phyloP scores from a whole-genome alignment of 2,888 invertebrate species.

The Seira ritae region DNA sequence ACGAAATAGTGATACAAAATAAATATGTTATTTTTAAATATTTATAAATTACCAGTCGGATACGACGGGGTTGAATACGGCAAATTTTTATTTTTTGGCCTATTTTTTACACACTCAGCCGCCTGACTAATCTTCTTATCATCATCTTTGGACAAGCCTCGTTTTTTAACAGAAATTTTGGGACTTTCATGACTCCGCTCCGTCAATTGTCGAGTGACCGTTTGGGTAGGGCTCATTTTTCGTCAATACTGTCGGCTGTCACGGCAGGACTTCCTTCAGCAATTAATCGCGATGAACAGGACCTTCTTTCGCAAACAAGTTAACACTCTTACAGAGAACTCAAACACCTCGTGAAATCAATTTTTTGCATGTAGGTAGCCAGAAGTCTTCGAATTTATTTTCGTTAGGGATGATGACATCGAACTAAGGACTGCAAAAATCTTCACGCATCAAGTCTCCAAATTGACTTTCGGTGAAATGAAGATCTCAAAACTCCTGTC shows the following conservation, averaged over 20 bases:
- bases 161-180: background rate
- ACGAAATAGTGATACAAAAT: too few species aligned
- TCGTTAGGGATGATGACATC: background rate
- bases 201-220: background rate
- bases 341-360: background rate
- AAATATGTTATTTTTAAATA: too few species aligned
- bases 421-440: constrained; percentile 3
- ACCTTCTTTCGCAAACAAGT: too few species aligned
- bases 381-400: too few species aligned
- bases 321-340: too few species aligned
- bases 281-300: too few species aligned
- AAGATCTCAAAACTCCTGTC: constrained; percentile 16
- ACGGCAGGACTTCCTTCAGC: too few species aligned
- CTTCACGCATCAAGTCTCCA: background rate
- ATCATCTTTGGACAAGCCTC: background rate
- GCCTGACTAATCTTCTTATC: too few species aligned
- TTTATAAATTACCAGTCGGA: background rate
- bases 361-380: background rate
- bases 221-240: constrained; percentile 34
- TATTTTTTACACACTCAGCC: too few species aligned
- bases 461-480: background rate
- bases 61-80: background rate
- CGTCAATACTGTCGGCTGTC: too few species aligned
- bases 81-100: background rate
- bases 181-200: constrained; percentile 39